A percentile compares a stretch with the other conserved stretches of the same genome.
Conservation (phyloP, 2,888 invertebrate genomes). For the Labia minor region DNA sequence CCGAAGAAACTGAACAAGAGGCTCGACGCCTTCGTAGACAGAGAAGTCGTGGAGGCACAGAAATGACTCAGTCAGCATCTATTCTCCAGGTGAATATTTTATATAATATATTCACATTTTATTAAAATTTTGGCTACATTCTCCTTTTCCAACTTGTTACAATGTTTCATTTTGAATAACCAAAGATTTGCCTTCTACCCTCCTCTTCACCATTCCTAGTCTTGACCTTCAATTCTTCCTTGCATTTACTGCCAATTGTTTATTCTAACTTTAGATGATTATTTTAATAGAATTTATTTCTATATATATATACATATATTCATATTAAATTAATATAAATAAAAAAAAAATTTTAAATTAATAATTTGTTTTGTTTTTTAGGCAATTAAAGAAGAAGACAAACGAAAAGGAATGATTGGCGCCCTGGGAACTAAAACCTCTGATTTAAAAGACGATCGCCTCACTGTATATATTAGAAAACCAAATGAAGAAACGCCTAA, state of each 20-base stretch:
- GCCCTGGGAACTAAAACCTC: constrained; percentile 40
- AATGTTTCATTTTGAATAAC: background rate
- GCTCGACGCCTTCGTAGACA: constrained; percentile 43
- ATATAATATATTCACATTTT: background rate
- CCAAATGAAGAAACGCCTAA: constrained; percentile 33
- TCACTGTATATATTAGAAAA: constrained; percentile 49
- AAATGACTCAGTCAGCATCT: constrained; percentile 33
- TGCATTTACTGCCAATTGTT: too few species aligned
- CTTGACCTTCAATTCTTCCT: too few species aligned
- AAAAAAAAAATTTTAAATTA: too few species aligned
- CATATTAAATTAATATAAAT: too few species aligned
- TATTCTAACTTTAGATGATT: too few species aligned
- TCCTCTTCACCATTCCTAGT: background rate
- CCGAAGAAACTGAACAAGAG: constrained; percentile 57
- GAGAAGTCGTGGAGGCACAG: constrained; percentile 36
- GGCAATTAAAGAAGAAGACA: constrained; percentile 53
- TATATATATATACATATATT: too few species aligned
- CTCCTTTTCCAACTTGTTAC: too few species aligned
- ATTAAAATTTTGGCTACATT: too few species aligned
- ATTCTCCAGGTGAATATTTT: constrained; percentile 40
- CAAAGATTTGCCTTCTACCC: background rate
- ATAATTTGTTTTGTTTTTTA: too few species aligned
- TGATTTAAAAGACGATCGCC: constrained; percentile 38
- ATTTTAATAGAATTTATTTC: too few species aligned
- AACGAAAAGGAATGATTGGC: constrained; percentile 47